Percentiles rank a stretch among this genome's conserved stretches.
These are phyloP conservation scores for Elysia crispata DNA, from an alignment of 2,888 invertebrate genomes.

Conservation along the genomic window DNA sequence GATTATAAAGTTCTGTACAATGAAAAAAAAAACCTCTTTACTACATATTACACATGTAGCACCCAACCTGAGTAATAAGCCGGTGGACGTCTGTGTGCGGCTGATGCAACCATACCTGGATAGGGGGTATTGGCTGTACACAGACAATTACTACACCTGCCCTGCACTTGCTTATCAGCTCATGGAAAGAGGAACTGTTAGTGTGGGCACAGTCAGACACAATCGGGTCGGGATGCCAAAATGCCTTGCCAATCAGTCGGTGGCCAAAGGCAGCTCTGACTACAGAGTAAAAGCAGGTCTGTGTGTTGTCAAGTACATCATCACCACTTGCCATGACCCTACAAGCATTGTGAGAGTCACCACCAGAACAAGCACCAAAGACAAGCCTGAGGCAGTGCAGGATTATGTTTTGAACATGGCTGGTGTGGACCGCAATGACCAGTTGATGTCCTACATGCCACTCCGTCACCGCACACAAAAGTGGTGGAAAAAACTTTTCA, in stretches of 20 bases:
- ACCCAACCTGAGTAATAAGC: too few relatives aligned
- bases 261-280: neutral
- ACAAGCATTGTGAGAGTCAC: neutral
- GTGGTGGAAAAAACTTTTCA: constrained; percentile 47
- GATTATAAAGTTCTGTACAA: too few relatives aligned
- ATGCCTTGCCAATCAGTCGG: neutral
- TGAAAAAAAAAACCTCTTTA: too few relatives aligned
- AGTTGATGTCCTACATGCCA: constrained; percentile 32
- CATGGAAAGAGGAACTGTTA: constrained; percentile 5
- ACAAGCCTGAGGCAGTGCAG: constrained; percentile 23
- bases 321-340: constrained; percentile 33
- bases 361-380: constrained; percentile 14
- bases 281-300: neutral
- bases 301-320: neutral
- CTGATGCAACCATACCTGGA: too few relatives aligned
- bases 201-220: constrained; percentile 33
- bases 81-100: too few relatives aligned
- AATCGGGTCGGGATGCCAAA: constrained; percentile 34
- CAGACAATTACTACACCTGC: constrained; percentile 45
- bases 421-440: constrained; percentile 38
- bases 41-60: too few relatives aligned
- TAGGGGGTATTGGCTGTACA: too few relatives aligned
- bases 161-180: constrained; percentile 17
- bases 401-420: constrained; percentile 41
- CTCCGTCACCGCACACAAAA: constrained; percentile 37